phyloP scores from a whole-genome alignment of 2,797 vertebrate species.

The Ispidina lecontei region DNA sequence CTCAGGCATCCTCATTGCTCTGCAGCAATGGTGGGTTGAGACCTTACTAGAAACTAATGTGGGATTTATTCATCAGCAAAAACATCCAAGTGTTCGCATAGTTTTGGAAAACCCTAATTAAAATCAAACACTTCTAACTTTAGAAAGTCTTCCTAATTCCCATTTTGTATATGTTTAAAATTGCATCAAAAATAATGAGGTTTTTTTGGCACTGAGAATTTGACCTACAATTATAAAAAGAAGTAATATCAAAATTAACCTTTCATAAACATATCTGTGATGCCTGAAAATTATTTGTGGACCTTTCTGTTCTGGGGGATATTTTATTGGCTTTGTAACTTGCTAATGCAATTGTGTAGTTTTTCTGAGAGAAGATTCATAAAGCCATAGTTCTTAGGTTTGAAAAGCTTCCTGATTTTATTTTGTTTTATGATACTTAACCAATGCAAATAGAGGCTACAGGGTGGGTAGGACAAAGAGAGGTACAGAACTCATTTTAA shows the following conservation, averaged over 20 bases:
- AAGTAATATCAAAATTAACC: neutral
- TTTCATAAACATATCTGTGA: neutral
- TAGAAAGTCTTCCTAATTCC: neutral
- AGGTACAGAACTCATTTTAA: neutral
- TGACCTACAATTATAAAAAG: neutral
- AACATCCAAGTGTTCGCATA: neutral
- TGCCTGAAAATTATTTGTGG: neutral
- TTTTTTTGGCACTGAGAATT: neutral
- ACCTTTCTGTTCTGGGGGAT: neutral
- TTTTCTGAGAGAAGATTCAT: neutral
- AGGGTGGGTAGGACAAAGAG: neutral
- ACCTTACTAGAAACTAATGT: neutral
- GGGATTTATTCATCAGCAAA: neutral
- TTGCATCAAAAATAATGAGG: neutral
- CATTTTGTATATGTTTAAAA: neutral
- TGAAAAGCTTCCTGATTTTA: neutral
- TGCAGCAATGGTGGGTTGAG: neutral
- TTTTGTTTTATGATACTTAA: neutral
- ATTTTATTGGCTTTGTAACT: neutral
- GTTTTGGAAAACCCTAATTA: neutral
- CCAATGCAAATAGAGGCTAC: neutral
- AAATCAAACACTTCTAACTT: neutral
- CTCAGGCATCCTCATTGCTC: fast-evolving
- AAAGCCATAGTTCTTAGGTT: neutral
- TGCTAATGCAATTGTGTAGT: neutral